Percentiles rank a stretch among this genome's conserved stretches.
Conservation (phyloP, 2,888 invertebrate genomes). For the Hemicrepidius hirtus region DNA sequence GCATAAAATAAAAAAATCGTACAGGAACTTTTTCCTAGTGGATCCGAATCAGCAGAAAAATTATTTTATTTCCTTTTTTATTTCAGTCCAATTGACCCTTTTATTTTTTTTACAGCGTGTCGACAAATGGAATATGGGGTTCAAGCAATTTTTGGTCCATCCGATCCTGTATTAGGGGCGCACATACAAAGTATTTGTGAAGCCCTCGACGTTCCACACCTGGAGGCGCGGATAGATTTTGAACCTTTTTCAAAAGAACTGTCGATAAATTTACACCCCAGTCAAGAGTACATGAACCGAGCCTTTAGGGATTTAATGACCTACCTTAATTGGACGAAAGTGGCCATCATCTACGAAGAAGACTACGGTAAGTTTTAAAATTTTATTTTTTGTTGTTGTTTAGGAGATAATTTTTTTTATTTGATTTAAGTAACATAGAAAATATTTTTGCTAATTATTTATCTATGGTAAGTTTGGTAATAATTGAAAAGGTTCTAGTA, state of each 20-base stretch:
- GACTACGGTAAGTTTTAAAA: conserved; percentile 81
- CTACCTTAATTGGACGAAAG: conserved; percentile 93
- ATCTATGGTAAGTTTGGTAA: conserved; percentile 1
- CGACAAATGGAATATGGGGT: conserved; percentile 89
- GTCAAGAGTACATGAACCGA: conserved; percentile 85
- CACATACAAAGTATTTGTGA: conserved; percentile 93
- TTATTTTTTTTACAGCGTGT: conserved; percentile 79
- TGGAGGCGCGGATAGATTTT: conserved; percentile 84
- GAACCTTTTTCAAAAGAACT: conserved; percentile 81
- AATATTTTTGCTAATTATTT: no score
- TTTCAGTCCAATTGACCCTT: no score
- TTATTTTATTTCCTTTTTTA: no score
- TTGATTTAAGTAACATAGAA: no score
- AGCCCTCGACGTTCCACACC: conserved; percentile 91
- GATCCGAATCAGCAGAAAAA: no score
- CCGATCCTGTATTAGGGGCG: conserved; percentile 86
- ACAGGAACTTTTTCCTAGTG: no score
- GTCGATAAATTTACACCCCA: conserved; percentile 92
- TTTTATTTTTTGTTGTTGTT: neutral
- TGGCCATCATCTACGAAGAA: conserved; percentile 95
- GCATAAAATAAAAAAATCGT: no score
- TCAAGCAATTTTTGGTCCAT: conserved; percentile 91
- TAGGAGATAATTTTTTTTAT: conserved; percentile 1
- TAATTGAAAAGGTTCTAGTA: neutral
- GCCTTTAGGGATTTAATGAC: conserved; percentile 91